Percentiles rank a stretch among this genome's conserved stretches.
These are phyloP conservation scores for Homarus americanus DNA, from an alignment of 1,140 invertebrate genomes.

Conservation along the genomic window DNA sequence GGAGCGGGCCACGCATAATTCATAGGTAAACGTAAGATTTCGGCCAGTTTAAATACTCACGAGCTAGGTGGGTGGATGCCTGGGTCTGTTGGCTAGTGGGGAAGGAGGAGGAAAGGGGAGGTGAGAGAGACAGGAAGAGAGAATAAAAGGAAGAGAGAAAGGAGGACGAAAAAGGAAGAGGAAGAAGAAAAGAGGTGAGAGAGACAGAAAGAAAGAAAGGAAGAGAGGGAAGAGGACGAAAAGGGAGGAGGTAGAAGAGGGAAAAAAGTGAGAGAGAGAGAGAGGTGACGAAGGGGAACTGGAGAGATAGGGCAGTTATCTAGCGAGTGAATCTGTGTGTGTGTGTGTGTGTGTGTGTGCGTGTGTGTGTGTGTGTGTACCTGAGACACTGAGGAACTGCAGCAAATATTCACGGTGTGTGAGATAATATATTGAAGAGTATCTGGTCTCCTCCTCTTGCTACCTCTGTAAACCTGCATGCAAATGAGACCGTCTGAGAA, in stretches of 20 bases:
- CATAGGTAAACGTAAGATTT: conserved; percentile 48
- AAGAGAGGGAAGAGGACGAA: conserved; percentile 8
- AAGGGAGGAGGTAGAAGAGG: not conserved
- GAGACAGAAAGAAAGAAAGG: conserved; percentile 8
- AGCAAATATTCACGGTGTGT: conserved; percentile 16
- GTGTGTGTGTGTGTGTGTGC: not conserved
- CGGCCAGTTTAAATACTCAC: conserved; percentile 52
- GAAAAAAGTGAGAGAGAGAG: too few species aligned
- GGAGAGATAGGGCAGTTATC: not conserved
- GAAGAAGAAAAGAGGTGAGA: not conserved
- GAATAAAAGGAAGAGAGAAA: not conserved
- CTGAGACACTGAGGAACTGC: not conserved
- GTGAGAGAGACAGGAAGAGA: not conserved
- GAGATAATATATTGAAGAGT: conserved; percentile 18
- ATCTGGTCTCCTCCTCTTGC: conserved; percentile 6
- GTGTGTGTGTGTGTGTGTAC: not conserved
- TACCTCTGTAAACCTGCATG: conserved; percentile 1
- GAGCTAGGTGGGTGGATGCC: conserved; percentile 19
- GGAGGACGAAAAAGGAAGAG: conserved; percentile 17
- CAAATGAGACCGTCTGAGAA: conserved; percentile 25
- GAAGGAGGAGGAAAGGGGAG: too few species aligned
- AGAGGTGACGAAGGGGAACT: not conserved
- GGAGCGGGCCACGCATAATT: conserved; percentile 41
- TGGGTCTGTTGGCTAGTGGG: not conserved
- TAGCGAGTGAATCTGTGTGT: not conserved